Evolutionary conservation across 2,113 vertebrate species (phyloP), one percentile per base, ranked within the genome.

Genomic region (human): DNA sequence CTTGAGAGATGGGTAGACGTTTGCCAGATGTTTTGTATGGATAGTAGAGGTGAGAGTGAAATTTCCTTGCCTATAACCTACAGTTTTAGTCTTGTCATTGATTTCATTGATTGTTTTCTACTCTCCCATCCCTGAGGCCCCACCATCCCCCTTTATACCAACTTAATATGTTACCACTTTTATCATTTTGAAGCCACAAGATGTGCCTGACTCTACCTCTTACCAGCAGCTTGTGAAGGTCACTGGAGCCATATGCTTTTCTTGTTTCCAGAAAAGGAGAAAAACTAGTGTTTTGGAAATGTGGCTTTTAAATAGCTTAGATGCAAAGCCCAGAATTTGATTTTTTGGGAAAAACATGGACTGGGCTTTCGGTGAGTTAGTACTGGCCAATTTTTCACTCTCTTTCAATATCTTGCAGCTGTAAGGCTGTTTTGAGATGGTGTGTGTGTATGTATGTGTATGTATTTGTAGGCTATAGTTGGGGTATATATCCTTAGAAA

Each of bases 211-310:
- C 10, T 52, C 45, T 79, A 23, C 40, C 84, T 80, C 75, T 68
- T 68, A 20, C 50, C 35, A 92, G 55, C 45, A 80, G 76, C 45
- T 93, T 76, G 48, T 79, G 75, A 98, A 92, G 88, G 61, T 76
- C 94, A 90, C 94, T 64, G 68, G 50, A 95, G 59, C 87, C 82
- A 78, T 68, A 82, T 97, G 55, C 52, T 95, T 98, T 98, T 85
- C 95, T 90, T 93, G 25, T 90, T 98, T 97, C 90, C 72, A 87
- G 0, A 40, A 98, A 98, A 98, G 97, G 97, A 98, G 96, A 90
- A 98, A 98, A 98, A 97, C 96, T 94, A 93, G 90, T 98, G 90
- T 96, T 96, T 98, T 98, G 98, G 95, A 96, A 97, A 96, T 75
- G 75, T 23, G 52, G 96, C 96, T 97, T 98, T 98, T 97, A 97